Conservation (phyloP, 2,888 invertebrate species). For the Apotomis capreana region DNA sequence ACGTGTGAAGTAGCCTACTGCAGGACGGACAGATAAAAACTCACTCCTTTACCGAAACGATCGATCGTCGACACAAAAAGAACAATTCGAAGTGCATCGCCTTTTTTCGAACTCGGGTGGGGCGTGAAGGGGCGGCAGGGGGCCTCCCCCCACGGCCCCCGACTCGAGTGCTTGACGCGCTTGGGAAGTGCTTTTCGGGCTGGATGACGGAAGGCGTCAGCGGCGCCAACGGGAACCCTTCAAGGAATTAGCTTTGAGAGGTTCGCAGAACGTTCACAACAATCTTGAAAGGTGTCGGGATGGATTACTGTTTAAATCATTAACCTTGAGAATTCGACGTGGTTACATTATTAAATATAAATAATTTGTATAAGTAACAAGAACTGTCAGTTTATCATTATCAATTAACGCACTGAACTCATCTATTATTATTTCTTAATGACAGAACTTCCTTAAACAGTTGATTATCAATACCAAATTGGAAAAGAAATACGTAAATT, state of each 20-base stretch:
- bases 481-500: too few relatives aligned
- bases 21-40: constrained; percentile 74
- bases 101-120: constrained; percentile 77
- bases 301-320: constrained; percentile 28
- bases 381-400: too few relatives aligned
- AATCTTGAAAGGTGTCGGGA: constrained; percentile 29
- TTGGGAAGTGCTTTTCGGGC: constrained; percentile 75
- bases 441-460: too few relatives aligned
- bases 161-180: constrained; percentile 71
- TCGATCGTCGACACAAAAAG: constrained; percentile 82
- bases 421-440: too few relatives aligned
- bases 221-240: constrained; percentile 54
- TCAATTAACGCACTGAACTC: too few relatives aligned
- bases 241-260: constrained; percentile 64
- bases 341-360: background rate
- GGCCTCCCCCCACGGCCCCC: constrained; percentile 52
- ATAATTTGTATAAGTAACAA: too few relatives aligned
- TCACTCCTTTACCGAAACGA: constrained; percentile 80
- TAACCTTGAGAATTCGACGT: background rate
- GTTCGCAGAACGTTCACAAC: constrained; percentile 44
- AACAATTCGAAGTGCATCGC: constrained; percentile 82
- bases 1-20: constrained; percentile 73
- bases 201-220: constrained; percentile 71
- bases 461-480: too few relatives aligned
- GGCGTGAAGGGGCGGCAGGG: constrained; percentile 66